Evolutionary conservation across 2,797 vertebrate species (phyloP), one percentile per base, ranked within the genome.

Genomic region (Ctenopoma multispine): DNA sequence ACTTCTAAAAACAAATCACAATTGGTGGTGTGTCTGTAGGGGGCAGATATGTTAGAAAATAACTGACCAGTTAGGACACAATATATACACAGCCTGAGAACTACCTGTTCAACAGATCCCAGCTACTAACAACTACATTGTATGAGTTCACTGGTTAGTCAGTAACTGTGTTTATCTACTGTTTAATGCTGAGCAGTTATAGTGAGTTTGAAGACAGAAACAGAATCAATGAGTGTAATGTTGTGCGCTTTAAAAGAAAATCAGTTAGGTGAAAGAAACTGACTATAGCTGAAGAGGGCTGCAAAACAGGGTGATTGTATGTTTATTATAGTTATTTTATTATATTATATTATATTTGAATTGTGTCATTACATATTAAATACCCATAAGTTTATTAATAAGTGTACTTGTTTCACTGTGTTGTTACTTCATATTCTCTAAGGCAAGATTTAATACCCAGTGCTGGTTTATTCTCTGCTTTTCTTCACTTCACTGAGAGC

Each of bases 401-500:
- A 61, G 23, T 38, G n/a, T 9, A 17, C 38, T 56, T 66, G 61
- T 51, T 50, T 24, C 7, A 31, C 23, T 53, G 24, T 6, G 9
- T 20, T 4, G 9, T 55, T 64, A 18, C 31, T n/a, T 58, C 15
- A 31, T 46, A 41, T 43, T 67, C 63, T 60, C 23, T 48, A 20
- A 47, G 44, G 40, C 15, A 56, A 65, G 18, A 74, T 79, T 75
- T 79, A 57, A 63, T 21, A 54, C 27, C 18, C 40, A 61, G 41
- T 12, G 14, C 41, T 63, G 61, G 56, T 66, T 87, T 50, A 44
- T 73, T 59, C 54, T 70, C 48, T 8, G 27, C 57, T 72, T 68
- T 77, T 63, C 84, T 75, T 63, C 58, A 34, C 78, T 50, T 76
- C 38, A 61, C 61, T 85, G 79, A 76, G 23, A 53, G 20, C 14